Evolutionary conservation across 2,113 vertebrate species (phyloP).

Genomic region (Phaethornis superciliosus): DNA sequence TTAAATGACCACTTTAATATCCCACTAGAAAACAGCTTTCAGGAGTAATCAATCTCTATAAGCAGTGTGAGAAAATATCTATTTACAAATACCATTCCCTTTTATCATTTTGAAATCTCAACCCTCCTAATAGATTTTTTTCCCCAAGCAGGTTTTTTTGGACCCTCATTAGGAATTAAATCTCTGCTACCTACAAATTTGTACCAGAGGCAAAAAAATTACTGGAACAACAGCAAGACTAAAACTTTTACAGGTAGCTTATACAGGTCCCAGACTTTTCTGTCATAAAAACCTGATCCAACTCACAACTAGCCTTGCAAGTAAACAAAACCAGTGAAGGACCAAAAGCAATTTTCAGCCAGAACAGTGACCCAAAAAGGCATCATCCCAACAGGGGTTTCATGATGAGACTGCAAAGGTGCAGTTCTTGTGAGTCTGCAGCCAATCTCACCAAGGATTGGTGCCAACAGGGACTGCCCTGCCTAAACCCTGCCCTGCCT

Average conservation of each 20-base stretch:
- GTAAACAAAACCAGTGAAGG: neutral
- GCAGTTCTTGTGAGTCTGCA: fast-evolving
- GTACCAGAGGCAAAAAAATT: fast-evolving
- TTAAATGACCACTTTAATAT: neutral
- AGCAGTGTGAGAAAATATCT: neutral
- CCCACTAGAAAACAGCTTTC: neutral
- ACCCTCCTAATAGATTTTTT: neutral
- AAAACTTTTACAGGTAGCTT: neutral
- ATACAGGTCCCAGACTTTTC: neutral
- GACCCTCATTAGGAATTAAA: neutral
- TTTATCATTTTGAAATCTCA: neutral
- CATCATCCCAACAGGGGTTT: too few species aligned
- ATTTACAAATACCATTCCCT: neutral
- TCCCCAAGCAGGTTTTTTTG: neutral
- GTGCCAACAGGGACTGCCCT: neutral
- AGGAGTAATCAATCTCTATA: neutral
- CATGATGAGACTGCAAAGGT: neutral
- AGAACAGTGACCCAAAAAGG: neutral
- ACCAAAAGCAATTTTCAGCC: neutral
- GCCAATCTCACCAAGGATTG: fast-evolving
- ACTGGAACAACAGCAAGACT: neutral
- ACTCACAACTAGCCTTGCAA: neutral
- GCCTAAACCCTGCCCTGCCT: neutral
- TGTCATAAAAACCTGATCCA: neutral
- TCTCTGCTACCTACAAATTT: neutral